These are phyloP conservation scores for Falco biarmicus DNA, from an alignment of 2,797 vertebrate species.

Conservation along the genomic window DNA sequence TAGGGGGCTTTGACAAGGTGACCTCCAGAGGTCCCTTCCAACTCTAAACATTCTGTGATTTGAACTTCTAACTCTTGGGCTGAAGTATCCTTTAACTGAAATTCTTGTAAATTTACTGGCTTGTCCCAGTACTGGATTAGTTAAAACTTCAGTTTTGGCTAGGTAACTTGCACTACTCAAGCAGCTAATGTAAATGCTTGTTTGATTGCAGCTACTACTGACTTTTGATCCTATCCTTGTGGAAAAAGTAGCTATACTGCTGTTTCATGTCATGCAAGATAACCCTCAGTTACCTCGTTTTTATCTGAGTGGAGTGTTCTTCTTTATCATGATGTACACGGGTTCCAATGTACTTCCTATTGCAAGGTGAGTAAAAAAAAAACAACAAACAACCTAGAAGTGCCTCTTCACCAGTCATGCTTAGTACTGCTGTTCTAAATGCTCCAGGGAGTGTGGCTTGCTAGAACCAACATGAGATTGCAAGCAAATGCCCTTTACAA, in stretches of 20 bases:
- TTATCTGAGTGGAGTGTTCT: constrained; percentile 96
- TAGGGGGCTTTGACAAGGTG: fast-evolving
- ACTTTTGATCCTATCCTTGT: constrained; percentile 99
- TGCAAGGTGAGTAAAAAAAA: constrained; percentile 85
- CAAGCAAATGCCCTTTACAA: not conserved
- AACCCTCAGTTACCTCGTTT: constrained; percentile 97
- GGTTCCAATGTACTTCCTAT: constrained; percentile 98
- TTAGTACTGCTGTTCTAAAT: not conserved
- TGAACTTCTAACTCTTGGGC: not conserved
- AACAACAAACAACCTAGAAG: not conserved
- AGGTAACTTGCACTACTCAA: not conserved
- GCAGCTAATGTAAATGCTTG: not conserved
- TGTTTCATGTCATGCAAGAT: constrained; percentile 95
- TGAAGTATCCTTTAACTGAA: not conserved
- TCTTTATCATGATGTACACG: constrained; percentile 99
- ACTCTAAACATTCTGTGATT: not conserved
- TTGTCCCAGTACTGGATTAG: not conserved
- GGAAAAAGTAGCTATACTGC: constrained; percentile 94
- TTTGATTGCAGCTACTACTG: constrained; percentile 87
- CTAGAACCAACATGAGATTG: not conserved
- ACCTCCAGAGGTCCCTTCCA: not conserved
- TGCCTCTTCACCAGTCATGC: not conserved
- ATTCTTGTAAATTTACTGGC: not conserved
- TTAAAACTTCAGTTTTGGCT: not conserved
- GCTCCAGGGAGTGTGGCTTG: not conserved